Conservation (phyloP, 2,888 invertebrate genomes). For the Eulithis prunata region DNA sequence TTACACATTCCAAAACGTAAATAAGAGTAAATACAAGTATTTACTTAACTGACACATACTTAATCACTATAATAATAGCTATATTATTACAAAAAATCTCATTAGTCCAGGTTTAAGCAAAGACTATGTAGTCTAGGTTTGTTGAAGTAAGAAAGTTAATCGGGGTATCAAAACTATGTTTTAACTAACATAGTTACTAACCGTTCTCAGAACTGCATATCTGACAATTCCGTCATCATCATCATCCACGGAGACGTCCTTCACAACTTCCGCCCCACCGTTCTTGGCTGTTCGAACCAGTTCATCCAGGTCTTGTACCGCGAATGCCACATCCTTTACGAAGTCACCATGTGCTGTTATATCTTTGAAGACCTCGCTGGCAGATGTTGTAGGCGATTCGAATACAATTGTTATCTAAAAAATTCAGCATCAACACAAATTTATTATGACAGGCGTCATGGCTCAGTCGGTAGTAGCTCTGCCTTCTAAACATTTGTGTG, state of each 20-base stretch:
- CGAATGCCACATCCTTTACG: constrained; percentile 97
- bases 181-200: constrained; percentile 60
- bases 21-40: too few relatives aligned
- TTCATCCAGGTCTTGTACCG: constrained; percentile 94
- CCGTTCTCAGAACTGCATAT: constrained; percentile 95
- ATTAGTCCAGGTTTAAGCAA: too few relatives aligned
- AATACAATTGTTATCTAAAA: constrained; percentile 95
- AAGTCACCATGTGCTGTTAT: constrained; percentile 97
- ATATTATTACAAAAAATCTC: too few relatives aligned
- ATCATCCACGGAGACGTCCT: constrained; percentile 92
- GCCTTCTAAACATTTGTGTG: too few relatives aligned
- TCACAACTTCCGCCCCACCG: constrained; percentile 92
- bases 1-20: too few relatives aligned
- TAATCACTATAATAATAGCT: too few relatives aligned
- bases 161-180: too few relatives aligned
- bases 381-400: constrained; percentile 91
- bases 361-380: constrained; percentile 87
- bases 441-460: too few relatives aligned
- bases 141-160: too few relatives aligned
- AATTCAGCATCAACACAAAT: not conserved
- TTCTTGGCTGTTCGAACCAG: constrained; percentile 92
- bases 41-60: too few relatives aligned
- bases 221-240: constrained; percentile 93
- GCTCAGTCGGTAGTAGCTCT: too few relatives aligned
- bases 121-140: too few relatives aligned